Percentiles rank a stretch among this genome's conserved stretches.
Conservation (phyloP, 2,797 vertebrate genomes). For the Xenops minutus region DNA sequence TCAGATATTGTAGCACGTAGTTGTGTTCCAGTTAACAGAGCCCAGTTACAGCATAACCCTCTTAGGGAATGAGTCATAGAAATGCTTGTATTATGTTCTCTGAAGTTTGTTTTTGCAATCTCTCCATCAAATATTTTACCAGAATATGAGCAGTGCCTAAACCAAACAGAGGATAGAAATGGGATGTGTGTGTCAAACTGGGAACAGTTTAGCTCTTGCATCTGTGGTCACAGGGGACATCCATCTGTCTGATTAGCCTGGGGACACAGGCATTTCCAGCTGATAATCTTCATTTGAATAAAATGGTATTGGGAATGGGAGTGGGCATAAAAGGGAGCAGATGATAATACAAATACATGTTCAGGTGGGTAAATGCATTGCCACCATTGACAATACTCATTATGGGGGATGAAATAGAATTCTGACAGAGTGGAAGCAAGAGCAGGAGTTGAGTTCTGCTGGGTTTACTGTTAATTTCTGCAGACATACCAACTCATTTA, state of each 20-base stretch:
- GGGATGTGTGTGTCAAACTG: background rate
- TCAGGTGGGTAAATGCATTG: background rate
- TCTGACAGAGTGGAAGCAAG: background rate
- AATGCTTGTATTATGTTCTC: background rate
- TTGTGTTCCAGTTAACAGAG: background rate
- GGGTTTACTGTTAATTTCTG: constrained; percentile 15
- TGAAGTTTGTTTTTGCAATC: background rate
- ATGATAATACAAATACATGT: background rate
- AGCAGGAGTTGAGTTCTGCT: background rate
- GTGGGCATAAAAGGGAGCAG: background rate
- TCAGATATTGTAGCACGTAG: accelerated
- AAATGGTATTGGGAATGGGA: background rate
- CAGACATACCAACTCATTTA: background rate
- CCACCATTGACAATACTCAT: background rate
- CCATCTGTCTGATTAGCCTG: background rate
- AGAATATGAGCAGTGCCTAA: background rate
- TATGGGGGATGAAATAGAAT: background rate
- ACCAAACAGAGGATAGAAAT: background rate
- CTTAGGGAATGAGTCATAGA: background rate
- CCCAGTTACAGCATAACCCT: background rate
- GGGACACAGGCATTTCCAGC: background rate
- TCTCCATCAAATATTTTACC: background rate
- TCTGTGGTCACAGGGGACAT: background rate
- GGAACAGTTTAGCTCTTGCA: background rate
- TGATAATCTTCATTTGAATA: background rate